Conservation (phyloP, 1,140 invertebrate species). For the Andrena cerasifolii region DNA sequence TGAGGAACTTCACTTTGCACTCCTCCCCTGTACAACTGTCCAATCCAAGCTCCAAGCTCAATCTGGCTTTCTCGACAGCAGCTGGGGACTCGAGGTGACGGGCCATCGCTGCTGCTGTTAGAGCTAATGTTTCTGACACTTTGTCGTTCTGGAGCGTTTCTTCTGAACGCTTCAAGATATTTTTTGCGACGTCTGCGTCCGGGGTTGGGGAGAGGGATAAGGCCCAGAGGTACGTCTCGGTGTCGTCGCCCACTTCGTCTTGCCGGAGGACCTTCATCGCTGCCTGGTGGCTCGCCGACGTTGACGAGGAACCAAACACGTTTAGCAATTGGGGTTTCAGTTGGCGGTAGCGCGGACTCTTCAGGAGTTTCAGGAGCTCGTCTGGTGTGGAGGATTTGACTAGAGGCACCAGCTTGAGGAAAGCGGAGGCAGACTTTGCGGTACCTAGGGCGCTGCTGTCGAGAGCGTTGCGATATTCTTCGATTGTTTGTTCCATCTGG, state of each 20-base stretch:
- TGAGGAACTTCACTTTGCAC: conserved; percentile 85
- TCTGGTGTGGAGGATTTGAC: conserved; percentile 83
- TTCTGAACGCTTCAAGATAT: conserved; percentile 82
- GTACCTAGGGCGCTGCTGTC: conserved; percentile 84
- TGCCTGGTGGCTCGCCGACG: conserved; percentile 85
- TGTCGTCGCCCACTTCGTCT: conserved; percentile 83
- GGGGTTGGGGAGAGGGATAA: conserved; percentile 84
- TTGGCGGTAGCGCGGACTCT: conserved; percentile 74
- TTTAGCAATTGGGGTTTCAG: conserved; percentile 86
- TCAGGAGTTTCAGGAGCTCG: conserved; percentile 85
- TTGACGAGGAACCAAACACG: conserved; percentile 87
- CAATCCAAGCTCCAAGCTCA: conserved; percentile 81
- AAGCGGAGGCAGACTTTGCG: conserved; percentile 85
- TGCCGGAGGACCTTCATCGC: conserved; percentile 86
- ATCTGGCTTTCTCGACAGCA: conserved; percentile 80
- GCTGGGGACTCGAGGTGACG: conserved; percentile 74
- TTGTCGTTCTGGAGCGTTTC: conserved; percentile 83
- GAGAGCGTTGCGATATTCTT: conserved; percentile 82
- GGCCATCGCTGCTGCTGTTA: conserved; percentile 86
- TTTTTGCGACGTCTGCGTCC: conserved; percentile 83
- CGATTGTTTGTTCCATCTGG: conserved; percentile 83
- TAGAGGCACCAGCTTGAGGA: conserved; percentile 85
- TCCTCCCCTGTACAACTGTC: conserved; percentile 82
- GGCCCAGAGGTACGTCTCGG: conserved; percentile 89
- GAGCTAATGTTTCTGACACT: conserved; percentile 85